Base-by-base conservation (phyloP, 2,888 invertebrate genomes). In the Heliconius erato region DNA sequence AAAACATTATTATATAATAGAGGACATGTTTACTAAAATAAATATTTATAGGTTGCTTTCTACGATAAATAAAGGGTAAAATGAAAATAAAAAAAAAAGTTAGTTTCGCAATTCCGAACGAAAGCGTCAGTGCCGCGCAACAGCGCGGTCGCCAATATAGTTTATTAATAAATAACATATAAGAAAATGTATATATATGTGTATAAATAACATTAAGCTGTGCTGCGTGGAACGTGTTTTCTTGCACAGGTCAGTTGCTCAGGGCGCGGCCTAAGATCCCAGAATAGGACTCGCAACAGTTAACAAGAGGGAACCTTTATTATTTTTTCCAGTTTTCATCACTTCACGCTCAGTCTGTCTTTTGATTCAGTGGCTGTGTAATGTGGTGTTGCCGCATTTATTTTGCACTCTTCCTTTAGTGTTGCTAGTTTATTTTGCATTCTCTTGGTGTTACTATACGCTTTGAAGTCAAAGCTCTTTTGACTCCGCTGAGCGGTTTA, bases 401-500 rank as follows among this genome's bases (percentile, higher is more conserved):
- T 95, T 95, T 95, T 96, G 92, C 94, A 92, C 94, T 94, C 93
- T 93, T 94, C 94, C 93, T 92, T 92, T 91, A 89, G 91, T 92
- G 92, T 89, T 92, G 92, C 91, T 93, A 93, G 94, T 94, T 93
- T 84, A 84, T 84, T 84, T 84, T 84, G 84, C 83, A 94, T 92
- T 92, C 91, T 83, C 83, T 80, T 81, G 79, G 74, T 76, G 83
- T 83, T 82, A 79, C 89, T 86, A 89, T 88, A 87, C 91, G 91
- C 95, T 96, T 96, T 96, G 95, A 96, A 94, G 94, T 94, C 91
- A 94, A 94, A 94, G 93, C 93, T 92, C 95, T 94, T 94, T 95
- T 95, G 94, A 94, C 91, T 93, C 90, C 89, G 91, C 89, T 84
- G 86, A 87, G 89, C 88, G 90, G 92, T 90, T 90, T 90, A 90